These are phyloP conservation scores for Mya arenaria DNA, from an alignment of 1,140 invertebrate genomes.

Conservation along the genomic window DNA sequence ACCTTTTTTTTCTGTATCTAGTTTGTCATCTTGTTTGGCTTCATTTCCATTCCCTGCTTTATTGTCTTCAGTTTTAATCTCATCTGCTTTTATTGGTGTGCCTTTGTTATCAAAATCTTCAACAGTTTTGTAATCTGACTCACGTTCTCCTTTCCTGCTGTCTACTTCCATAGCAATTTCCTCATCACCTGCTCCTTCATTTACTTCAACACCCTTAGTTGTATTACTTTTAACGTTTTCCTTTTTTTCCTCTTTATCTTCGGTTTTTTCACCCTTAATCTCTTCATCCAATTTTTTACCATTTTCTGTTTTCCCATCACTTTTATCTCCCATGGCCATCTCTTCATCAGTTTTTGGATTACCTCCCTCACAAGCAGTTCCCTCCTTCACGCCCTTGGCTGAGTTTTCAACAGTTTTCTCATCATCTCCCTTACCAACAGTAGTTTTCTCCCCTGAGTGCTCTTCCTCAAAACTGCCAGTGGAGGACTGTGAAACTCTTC, in stretches of 20 bases:
- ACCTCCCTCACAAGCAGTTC: too few species aligned
- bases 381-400: neutral
- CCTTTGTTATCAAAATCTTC: conserved; percentile 1
- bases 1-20: conserved; percentile 52
- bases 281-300: neutral
- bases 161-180: neutral
- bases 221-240: neutral
- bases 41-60: neutral
- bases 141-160: neutral
- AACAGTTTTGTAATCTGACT: neutral
- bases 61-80: neutral
- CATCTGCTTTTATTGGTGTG: neutral
- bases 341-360: neutral
- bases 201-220: neutral
- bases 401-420: neutral
- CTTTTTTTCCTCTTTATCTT: conserved; percentile 12
- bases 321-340: neutral
- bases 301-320: neutral
- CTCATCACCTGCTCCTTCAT: neutral
- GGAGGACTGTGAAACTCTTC: conserved; percentile 48
- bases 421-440: conserved; percentile 4
- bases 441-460: neutral
- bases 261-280: neutral
- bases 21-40: conserved; percentile 42
- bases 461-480: conserved; percentile 35